Evolutionary conservation across 2,888 invertebrate species (phyloP), one percentile per base, ranked within the genome.

Genomic region (Thysanoteuthis rhombus): DNA sequence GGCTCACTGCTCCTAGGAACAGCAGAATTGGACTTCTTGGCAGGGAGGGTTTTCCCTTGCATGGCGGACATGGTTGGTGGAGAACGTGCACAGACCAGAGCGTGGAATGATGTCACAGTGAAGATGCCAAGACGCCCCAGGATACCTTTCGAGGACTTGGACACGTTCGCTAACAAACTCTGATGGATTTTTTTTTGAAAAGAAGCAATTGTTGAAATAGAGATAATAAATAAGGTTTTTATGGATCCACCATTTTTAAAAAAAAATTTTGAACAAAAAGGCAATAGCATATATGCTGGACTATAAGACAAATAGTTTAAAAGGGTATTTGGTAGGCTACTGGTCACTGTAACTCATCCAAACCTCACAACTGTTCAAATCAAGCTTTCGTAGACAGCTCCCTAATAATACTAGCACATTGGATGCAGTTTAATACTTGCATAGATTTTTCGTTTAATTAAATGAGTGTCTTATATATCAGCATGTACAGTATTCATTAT

Each of bases 41-140:
- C 52, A 92, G 47, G 89, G n/a, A 93, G 93, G 12, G 58, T 93
- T 47, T 93, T 93, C 58, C 93, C 93, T 58, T 93, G 93, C 47
- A 93, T 93, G 39, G 93, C 93, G 32, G 93, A 36, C 58, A 93
- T 58, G 32, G 47, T 93, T 93, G 93, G 93, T 93, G 93, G 93
- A 93, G 93, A 93, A 95, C 99, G 98, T 94, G 99, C 99, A 97
- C 99, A 99, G 96, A 99, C 99, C 97, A 99, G 99, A 95, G 99
- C 99, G 97, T 99, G 99, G 98, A 99, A 99, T 95, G 99, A 99
- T 94, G 99, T 99, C 95, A 99, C 99, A 93, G 99, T 99, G 98
- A 99, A 99, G 96, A 99, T 99, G 94, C 99, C 99, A 96, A 99
- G 98, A 97, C 99, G 98, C 97, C 99, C 99, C 96, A 99, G 97